Conservation (phyloP, 2,113 vertebrate genomes). For the Sprattus sprattus region DNA sequence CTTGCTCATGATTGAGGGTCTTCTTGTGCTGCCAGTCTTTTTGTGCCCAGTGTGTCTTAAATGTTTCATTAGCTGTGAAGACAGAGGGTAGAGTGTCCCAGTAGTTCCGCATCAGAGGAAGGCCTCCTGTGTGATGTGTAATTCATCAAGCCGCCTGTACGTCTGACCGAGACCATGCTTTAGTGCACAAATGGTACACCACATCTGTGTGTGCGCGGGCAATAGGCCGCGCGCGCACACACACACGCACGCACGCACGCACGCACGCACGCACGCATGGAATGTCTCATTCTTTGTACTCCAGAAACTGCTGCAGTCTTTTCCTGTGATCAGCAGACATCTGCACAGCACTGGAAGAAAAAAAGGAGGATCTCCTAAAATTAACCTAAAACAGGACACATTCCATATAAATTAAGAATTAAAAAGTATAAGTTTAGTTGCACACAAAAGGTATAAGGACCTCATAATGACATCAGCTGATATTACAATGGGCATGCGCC, state of each 20-base stretch:
- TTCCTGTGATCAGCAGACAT: conserved; percentile 91
- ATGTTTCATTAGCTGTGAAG: background rate
- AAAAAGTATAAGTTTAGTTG: too few species aligned
- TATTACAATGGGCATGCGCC: background rate
- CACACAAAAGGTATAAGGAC: background rate
- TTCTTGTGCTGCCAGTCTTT: background rate
- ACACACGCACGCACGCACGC: background rate
- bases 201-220: background rate
- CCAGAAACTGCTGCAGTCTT: conserved; percentile 93
- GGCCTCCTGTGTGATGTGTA: background rate
- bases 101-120: background rate
- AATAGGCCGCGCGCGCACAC: background rate
- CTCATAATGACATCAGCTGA: background rate
- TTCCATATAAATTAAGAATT: background rate
- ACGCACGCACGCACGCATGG: background rate
- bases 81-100: background rate
- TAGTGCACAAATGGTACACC: background rate
- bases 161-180: background rate
- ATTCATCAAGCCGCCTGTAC: background rate
- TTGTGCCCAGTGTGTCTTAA: background rate
- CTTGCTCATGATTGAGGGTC: conserved; percentile 2
- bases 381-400: background rate
- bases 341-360: conserved; percentile 80
- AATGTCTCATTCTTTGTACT: conserved; percentile 85
- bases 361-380: background rate